Evolutionary conservation across 2,888 invertebrate species (phyloP).

Genomic region (Acronicta leporina): DNA sequence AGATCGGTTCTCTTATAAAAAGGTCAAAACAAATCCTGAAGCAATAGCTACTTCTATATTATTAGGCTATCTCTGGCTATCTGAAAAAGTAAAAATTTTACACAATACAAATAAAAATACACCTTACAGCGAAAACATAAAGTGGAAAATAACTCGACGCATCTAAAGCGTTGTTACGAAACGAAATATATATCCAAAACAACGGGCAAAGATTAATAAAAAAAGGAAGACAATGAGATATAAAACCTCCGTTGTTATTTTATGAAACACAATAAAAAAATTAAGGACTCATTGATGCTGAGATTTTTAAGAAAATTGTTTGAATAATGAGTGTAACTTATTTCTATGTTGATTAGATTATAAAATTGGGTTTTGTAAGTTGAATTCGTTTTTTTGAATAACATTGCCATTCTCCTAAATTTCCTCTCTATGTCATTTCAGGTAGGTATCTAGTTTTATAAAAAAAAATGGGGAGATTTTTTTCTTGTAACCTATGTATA

Average conservation of each 20-base stretch:
- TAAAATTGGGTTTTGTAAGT: not conserved
- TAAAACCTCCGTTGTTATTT: slow-evolving; percentile 54
- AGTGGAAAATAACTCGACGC: slow-evolving; percentile 10
- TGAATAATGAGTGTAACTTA: slow-evolving; percentile 12
- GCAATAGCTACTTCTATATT: slow-evolving; percentile 25
- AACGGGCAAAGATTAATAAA: slow-evolving; percentile 55
- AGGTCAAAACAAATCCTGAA: slow-evolving; percentile 11
- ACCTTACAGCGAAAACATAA: fast-evolving
- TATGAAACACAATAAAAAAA: slow-evolving; percentile 56
- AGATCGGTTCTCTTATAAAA: no score
- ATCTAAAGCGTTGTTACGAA: slow-evolving; percentile 29
- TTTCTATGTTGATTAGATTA: slow-evolving; percentile 14
- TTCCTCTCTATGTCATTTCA: no score
- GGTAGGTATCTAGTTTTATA: no score
- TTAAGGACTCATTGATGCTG: slow-evolving; percentile 30
- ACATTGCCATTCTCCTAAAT: no score
- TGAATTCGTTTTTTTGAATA: not conserved
- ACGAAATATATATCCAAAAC: slow-evolving; percentile 46
- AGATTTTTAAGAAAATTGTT: slow-evolving; percentile 37
- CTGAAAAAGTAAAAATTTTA: not conserved
- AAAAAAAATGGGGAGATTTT: no score
- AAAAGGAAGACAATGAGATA: slow-evolving; percentile 50
- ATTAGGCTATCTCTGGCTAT: slow-evolving; percentile 20
- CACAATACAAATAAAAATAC: slow-evolving; percentile 2
- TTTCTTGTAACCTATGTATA: no score